These are phyloP conservation scores for Nomada flava DNA, from an alignment of 2,888 invertebrate genomes.

Conservation along the genomic window DNA sequence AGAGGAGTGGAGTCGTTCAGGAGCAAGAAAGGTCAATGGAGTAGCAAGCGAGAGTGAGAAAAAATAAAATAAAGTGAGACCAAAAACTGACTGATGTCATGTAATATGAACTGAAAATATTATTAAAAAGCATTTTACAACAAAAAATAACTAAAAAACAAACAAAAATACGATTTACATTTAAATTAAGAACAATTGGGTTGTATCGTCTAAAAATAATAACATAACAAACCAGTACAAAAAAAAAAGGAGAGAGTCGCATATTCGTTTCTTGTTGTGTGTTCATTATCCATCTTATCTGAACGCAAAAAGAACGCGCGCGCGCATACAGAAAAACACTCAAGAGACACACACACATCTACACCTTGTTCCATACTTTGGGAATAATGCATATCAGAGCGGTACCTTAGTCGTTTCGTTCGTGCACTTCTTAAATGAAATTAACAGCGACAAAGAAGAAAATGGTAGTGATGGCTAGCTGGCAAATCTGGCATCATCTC, in stretches of 20 bases:
- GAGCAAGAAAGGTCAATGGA: not conserved
- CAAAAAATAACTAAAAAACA: constrained; percentile 84
- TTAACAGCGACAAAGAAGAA: constrained; percentile 12
- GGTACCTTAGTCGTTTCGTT: constrained; percentile 36
- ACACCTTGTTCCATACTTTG: constrained; percentile 63
- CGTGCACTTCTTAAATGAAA: constrained; percentile 31
- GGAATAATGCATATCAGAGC: constrained; percentile 61
- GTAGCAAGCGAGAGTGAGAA: constrained; percentile 37
- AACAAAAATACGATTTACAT: constrained; percentile 84
- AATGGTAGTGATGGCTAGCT: constrained; percentile 69
- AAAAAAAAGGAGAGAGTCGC: constrained; percentile 76
- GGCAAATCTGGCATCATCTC: constrained; percentile 61
- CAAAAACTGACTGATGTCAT: constrained; percentile 79
- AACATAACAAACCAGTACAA: constrained; percentile 84
- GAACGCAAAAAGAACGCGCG: constrained; percentile 52
- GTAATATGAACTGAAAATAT: constrained; percentile 84
- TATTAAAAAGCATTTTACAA: constrained; percentile 85
- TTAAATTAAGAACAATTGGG: constrained; percentile 84
- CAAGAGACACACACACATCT: constrained; percentile 44
- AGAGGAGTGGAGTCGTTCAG: not conserved
- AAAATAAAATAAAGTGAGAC: constrained; percentile 71
- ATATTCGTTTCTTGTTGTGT: constrained; percentile 57
- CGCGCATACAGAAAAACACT: constrained; percentile 50
- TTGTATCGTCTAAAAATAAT: constrained; percentile 83
- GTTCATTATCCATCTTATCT: constrained; percentile 29